These are phyloP conservation scores for Nerophis lumbriciformis DNA, from an alignment of 2,113 vertebrate species.

Conservation along the genomic window DNA sequence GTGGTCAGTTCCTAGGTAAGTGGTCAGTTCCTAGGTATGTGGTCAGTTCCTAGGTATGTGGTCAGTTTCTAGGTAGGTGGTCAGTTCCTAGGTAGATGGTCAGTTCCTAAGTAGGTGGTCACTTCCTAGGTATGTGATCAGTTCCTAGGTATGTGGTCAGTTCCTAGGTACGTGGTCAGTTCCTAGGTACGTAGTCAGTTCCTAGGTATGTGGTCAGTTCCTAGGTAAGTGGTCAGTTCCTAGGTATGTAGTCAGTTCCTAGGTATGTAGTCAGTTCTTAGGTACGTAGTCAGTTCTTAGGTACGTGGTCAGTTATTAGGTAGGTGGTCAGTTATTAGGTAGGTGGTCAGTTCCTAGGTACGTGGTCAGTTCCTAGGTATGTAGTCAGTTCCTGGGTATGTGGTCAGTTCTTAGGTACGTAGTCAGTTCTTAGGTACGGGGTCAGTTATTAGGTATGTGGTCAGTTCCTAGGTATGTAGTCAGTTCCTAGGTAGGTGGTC, in stretches of 20 bases:
- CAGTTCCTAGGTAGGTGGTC: slow-evolving; percentile 81
- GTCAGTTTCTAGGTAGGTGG: slow-evolving; percentile 82
- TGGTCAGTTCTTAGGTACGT: slow-evolving; percentile 80
- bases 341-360: slow-evolving; percentile 80
- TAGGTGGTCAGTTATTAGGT: slow-evolving; percentile 83
- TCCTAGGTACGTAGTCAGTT: slow-evolving; percentile 82
- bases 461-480: slow-evolving; percentile 80
- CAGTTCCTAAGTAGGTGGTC: slow-evolving; percentile 81
- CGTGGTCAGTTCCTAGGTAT: slow-evolving; percentile 80
- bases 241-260: slow-evolving; percentile 80
- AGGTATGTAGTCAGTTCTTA: slow-evolving; percentile 80
- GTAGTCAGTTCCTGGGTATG: slow-evolving; percentile 80
- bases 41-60: slow-evolving; percentile 80
- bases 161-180: slow-evolving; percentile 82
- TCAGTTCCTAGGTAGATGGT: slow-evolving; percentile 80
- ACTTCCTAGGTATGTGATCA: slow-evolving; percentile 82
- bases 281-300: slow-evolving; percentile 82
- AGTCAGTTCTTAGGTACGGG: slow-evolving; percentile 80
- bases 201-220: slow-evolving; percentile 80
- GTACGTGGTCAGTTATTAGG: slow-evolving; percentile 82
- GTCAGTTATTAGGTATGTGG: slow-evolving; percentile 82
- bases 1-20: slow-evolving; percentile 80
- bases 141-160: slow-evolving; percentile 80
- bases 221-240: slow-evolving; percentile 80
- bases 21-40: slow-evolving; percentile 80